Conservation (phyloP, 2,888 invertebrate genomes). For the Gisinianus flammeolus region DNA sequence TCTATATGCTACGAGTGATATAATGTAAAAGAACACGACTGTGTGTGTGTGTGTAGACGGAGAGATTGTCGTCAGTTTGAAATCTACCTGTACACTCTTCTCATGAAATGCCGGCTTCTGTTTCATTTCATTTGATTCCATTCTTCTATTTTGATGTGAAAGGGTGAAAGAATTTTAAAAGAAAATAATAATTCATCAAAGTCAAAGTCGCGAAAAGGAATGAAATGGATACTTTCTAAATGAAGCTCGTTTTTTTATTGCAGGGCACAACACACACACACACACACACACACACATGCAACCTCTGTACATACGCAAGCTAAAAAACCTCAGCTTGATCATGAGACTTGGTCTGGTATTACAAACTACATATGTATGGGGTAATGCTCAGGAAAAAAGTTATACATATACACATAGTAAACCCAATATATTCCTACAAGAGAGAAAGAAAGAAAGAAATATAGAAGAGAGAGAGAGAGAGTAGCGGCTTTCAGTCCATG, state of each 20-base stretch:
- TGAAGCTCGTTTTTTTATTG: constrained; percentile 44
- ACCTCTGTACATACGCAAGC: not conserved
- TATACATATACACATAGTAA: no score
- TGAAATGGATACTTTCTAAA: constrained; percentile 57
- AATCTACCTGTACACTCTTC: constrained; percentile 32
- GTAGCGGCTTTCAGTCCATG: not conserved
- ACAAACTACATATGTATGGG: no score
- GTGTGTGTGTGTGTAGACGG: constrained; percentile 2
- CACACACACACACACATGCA: not conserved
- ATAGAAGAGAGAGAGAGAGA: not conserved
- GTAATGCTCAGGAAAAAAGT: no score
- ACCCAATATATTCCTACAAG: no score
- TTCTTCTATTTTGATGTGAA: constrained; percentile 38
- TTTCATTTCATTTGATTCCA: constrained; percentile 36
- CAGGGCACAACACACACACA: constrained; percentile 1
- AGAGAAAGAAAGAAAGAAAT: no score
- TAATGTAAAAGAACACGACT: not conserved
- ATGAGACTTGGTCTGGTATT: constrained; percentile 8
- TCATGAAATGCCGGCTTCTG: constrained; percentile 32
- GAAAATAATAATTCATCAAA: constrained; percentile 57
- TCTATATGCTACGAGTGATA: not conserved
- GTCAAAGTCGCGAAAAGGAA: constrained; percentile 55
- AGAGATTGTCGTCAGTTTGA: constrained; percentile 30
- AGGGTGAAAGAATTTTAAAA: constrained; percentile 44
- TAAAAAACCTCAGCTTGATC: constrained; percentile 1